Evolutionary conservation across 1,140 invertebrate species (phyloP).

Genomic region (Pentalonia nigronervosa): DNA sequence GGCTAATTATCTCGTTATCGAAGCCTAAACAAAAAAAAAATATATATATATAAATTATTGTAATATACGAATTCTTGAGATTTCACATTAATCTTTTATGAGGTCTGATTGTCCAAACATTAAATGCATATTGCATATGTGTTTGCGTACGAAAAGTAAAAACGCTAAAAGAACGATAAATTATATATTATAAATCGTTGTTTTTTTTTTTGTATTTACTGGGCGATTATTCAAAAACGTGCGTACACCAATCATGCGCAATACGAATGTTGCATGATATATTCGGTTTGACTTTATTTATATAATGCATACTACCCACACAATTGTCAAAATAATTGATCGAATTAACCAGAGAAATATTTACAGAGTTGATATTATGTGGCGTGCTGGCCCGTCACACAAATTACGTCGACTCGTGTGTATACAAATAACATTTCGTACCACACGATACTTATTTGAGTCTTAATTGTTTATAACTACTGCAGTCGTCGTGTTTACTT

Average conservation of each 20-base stretch:
- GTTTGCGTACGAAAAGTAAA: background rate
- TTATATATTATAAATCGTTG: background rate
- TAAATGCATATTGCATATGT: no score
- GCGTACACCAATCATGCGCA: background rate
- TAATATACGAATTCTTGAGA: no score
- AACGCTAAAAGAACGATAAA: background rate
- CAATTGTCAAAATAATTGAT: background rate
- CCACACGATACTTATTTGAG: background rate
- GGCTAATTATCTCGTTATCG: no score
- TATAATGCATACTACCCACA: background rate
- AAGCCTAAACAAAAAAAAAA: no score
- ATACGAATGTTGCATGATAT: background rate
- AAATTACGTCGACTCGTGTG: background rate
- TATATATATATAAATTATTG: no score
- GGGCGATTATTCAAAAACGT: background rate
- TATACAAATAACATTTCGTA: background rate
- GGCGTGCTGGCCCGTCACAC: background rate
- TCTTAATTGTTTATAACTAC: background rate
- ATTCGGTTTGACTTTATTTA: background rate
- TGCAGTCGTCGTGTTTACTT: background rate
- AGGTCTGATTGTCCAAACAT: background rate
- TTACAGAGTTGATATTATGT: background rate
- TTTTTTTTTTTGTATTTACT: background rate
- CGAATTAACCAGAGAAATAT: background rate
- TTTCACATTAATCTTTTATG: no score